A percentile compares a stretch with the other conserved stretches of the same genome.
Conservation (phyloP, 2,888 invertebrate genomes). For the Dasypogon diadema region DNA sequence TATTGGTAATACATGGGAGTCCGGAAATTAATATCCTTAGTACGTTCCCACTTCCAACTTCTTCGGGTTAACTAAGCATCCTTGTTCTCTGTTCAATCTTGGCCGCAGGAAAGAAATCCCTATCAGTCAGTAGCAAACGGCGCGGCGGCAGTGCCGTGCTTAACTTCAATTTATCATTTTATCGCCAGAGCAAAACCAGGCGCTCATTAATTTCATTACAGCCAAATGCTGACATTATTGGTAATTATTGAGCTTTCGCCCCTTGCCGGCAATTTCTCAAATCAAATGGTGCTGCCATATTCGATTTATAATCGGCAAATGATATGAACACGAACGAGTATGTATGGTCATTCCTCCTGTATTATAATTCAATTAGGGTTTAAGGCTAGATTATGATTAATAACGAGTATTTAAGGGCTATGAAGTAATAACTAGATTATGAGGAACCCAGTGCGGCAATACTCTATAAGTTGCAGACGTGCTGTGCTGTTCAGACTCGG, state of each 20-base stretch:
- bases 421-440: background rate
- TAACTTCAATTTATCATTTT: slow-evolving; percentile 47
- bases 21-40: slow-evolving; percentile 37
- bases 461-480: too few relatives aligned
- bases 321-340: background rate
- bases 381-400: slow-evolving; percentile 37
- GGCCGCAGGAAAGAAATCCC: background rate
- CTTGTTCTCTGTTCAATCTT: slow-evolving; percentile 1
- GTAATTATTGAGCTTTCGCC: slow-evolving; percentile 47
- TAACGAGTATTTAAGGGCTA: slow-evolving; percentile 25
- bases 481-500: too few relatives aligned
- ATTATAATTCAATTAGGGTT: slow-evolving; percentile 37
- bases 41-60: background rate
- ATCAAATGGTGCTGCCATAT: slow-evolving; percentile 16
- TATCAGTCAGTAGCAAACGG: background rate
- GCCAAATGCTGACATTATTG: slow-evolving; percentile 48
- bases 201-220: slow-evolving; percentile 45
- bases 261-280: slow-evolving; percentile 43
- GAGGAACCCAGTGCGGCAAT: too few relatives aligned
- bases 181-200: slow-evolving; percentile 46
- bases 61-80: background rate
- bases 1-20: slow-evolving; percentile 19
- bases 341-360: background rate
- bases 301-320: slow-evolving; percentile 45
- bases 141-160: slow-evolving; percentile 28